These are phyloP conservation scores for Eristalinus sepulchralis DNA, from an alignment of 2,888 invertebrate genomes.

Conservation along the genomic window DNA sequence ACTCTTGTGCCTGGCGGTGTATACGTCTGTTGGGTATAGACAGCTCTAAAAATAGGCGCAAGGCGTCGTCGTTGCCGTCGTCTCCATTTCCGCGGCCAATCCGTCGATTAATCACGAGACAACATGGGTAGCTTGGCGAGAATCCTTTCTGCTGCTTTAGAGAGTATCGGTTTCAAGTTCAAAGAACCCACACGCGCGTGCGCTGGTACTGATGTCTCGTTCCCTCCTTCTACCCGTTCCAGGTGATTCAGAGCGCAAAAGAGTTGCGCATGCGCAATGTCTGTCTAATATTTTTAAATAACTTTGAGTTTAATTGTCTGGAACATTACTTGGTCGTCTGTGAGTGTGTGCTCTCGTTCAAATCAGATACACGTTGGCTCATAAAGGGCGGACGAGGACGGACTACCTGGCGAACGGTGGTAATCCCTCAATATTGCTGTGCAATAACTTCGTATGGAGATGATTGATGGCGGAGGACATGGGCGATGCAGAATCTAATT, in stretches of 20 bases:
- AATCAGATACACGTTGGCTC: conserved; percentile 1
- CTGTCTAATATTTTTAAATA: conserved; percentile 37
- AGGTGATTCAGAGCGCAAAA: conserved; percentile 57
- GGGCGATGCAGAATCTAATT: conserved; percentile 44
- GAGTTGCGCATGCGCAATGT: conserved; percentile 20
- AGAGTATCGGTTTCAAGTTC: conserved; percentile 3
- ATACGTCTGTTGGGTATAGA: neutral
- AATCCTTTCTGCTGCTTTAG: neutral
- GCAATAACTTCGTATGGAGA: conserved; percentile 18
- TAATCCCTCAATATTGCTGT: conserved; percentile 51
- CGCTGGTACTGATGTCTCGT: neutral
- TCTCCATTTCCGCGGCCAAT: neutral
- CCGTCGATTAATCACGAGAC: conserved; percentile 51
- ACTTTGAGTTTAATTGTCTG: conserved; percentile 58
- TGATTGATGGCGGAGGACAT: conserved; percentile 3
- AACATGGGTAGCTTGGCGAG: conserved; percentile 18
- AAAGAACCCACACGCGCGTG: neutral
- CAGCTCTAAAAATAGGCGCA: conserved; percentile 6
- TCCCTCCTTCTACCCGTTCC: neutral
- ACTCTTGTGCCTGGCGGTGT: neutral
- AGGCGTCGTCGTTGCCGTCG: neutral
- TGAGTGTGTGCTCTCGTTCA: neutral
- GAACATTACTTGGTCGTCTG: conserved; percentile 10
- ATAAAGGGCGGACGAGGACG: neutral
- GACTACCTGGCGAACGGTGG: neutral